Evolutionary conservation across 2,888 invertebrate genomes (phyloP).

Genomic region (Eledone cirrhosa): DNA sequence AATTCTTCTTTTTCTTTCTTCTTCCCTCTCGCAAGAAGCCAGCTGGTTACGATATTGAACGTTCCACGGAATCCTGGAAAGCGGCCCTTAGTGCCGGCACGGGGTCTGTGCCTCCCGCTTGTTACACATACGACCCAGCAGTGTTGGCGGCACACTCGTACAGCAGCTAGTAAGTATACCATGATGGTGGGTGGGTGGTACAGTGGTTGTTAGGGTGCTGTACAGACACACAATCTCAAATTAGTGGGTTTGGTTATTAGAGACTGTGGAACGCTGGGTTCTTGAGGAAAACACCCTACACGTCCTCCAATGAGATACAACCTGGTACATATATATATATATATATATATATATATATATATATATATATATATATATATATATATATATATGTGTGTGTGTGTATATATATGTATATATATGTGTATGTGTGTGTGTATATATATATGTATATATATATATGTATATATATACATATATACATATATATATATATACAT

Average conservation of each 20-base stretch:
- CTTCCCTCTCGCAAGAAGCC: not conserved
- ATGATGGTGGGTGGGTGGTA: not conserved
- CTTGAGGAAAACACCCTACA: too few species aligned
- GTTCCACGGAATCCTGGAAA: constrained; percentile 24
- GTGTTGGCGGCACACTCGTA: not conserved
- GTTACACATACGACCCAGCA: constrained; percentile 17
- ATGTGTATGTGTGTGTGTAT: not conserved
- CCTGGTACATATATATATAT: too few species aligned
- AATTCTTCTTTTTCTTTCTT: not conserved
- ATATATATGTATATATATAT: not conserved
- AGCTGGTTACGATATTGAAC: not conserved
- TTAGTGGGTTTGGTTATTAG: too few species aligned
- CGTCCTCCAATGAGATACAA: too few species aligned
- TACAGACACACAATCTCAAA: not conserved
- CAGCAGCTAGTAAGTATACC: constrained; percentile 1
- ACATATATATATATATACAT: too few species aligned
- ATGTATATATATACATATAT: too few species aligned
- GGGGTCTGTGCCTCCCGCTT: not conserved
- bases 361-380: too few species aligned
- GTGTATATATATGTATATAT: not conserved
- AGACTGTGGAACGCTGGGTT: too few species aligned
- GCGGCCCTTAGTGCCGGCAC: not conserved
- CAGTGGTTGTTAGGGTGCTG: not conserved
- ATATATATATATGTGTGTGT: too few species aligned
- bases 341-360: too few species aligned